A percentile compares a stretch with the other conserved stretches of the same genome.
phyloP scores from a whole-genome alignment of 2,888 invertebrate species.

The Rhamphomyia laevipes region DNA sequence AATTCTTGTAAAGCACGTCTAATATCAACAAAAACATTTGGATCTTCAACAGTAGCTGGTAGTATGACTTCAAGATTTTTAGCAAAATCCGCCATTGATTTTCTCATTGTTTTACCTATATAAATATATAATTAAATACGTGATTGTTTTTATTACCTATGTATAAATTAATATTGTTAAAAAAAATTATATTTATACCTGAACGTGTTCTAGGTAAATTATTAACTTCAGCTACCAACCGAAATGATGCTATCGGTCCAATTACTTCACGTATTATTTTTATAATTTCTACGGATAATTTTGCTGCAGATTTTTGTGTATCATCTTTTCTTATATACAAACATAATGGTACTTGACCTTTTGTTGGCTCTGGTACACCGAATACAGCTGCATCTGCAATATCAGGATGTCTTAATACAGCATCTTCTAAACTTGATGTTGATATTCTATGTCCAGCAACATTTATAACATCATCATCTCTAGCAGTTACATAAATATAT shows the following conservation, averaged over 20 bases:
- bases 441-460: constrained; percentile 89
- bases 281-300: constrained; percentile 34
- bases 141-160: neutral
- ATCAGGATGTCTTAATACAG: constrained; percentile 73
- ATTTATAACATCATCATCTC: constrained; percentile 89
- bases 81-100: constrained; percentile 75
- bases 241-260: constrained; percentile 71
- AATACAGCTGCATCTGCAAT: constrained; percentile 81
- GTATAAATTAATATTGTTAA: neutral
- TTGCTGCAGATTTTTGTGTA: constrained; percentile 20
- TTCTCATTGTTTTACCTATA: constrained; percentile 47
- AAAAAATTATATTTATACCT: constrained; percentile 42
- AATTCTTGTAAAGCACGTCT: constrained; percentile 61
- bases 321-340: constrained; percentile 61
- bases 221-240: constrained; percentile 63
- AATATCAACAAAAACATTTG: constrained; percentile 67
- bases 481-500: constrained; percentile 76
- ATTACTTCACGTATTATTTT: constrained; percentile 35
- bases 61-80: constrained; percentile 67
- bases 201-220: constrained; percentile 82
- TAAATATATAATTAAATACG: neutral
- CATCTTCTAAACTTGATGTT: constrained; percentile 82
- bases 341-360: constrained; percentile 83
- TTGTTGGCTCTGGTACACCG: constrained; percentile 78
- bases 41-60: constrained; percentile 79